Conservation (phyloP, 2,797 vertebrate genomes). For the Characodon lateralis region DNA sequence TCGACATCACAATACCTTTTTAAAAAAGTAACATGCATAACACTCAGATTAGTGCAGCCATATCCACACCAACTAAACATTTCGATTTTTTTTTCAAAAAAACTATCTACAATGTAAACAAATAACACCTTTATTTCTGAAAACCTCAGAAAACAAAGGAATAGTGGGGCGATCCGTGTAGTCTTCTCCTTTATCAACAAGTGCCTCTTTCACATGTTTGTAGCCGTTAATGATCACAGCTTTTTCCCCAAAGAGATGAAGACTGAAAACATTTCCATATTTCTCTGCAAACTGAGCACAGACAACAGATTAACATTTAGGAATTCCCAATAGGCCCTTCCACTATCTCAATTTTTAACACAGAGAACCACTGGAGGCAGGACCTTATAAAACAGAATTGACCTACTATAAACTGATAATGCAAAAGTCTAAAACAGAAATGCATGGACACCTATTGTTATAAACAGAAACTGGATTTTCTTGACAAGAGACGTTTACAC, state of each 20-base stretch:
- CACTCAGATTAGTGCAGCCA: not conserved
- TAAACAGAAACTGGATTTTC: no score
- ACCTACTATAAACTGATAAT: no score
- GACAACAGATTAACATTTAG: not conserved
- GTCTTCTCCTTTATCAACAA: conserved; percentile 62
- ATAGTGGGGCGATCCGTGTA: conserved; percentile 50
- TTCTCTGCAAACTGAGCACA: conserved; percentile 66
- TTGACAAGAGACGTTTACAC: no score
- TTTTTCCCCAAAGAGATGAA: conserved; percentile 59
- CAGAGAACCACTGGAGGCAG: no score
- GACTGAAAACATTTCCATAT: conserved; percentile 68
- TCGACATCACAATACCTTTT: conserved; percentile 65
- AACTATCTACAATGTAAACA: not conserved
- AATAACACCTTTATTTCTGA: conserved; percentile 50
- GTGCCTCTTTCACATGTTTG: conserved; percentile 65
- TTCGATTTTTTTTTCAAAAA: not conserved
- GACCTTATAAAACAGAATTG: no score
- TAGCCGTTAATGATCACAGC: conserved; percentile 65
- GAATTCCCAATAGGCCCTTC: no score
- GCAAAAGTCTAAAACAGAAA: no score
- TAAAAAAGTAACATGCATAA: not conserved
- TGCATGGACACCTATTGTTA: no score
- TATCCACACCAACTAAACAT: not conserved
- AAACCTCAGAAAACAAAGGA: conserved; percentile 24
- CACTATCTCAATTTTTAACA: no score